Conservation (phyloP, 2,888 invertebrate species). For the Nomada lathburiana region DNA sequence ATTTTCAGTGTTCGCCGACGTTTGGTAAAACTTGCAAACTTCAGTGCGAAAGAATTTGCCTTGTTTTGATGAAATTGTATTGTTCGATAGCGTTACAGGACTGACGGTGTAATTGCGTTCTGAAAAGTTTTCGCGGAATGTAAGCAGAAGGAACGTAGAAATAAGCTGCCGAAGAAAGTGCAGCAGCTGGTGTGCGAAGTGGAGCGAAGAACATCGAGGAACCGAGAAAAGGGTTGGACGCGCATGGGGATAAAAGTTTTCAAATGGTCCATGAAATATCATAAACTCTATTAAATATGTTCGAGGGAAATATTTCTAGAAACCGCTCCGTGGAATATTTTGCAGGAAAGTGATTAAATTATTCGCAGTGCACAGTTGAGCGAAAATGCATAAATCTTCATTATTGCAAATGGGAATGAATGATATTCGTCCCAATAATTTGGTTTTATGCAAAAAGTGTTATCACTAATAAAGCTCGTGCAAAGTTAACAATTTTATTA, state of each 20-base stretch:
- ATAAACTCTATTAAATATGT: conserved; percentile 72
- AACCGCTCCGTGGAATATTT: background rate
- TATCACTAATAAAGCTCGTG: too few relatives aligned
- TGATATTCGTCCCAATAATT: background rate
- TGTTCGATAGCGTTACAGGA: conserved; percentile 22
- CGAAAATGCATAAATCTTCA: background rate
- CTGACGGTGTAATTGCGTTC: conserved; percentile 52
- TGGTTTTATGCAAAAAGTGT: background rate
- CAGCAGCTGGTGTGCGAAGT: conserved; percentile 20
- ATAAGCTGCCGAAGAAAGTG: conserved; percentile 43
- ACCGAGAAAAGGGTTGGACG: conserved; percentile 3
- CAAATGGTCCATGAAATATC: conserved; percentile 62
- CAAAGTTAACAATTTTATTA: too few relatives aligned
- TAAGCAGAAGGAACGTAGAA: conserved; percentile 47
- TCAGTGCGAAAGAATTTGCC: conserved; percentile 21
- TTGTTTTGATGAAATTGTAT: conserved; percentile 35
- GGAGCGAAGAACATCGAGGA: conserved; percentile 25
- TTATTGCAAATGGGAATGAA: background rate
- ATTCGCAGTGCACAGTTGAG: background rate
- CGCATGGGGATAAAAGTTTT: conserved; percentile 10
- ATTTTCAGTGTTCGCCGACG: background rate
- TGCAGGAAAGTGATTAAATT: background rate
- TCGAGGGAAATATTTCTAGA: conserved; percentile 5
- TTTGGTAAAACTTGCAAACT: background rate
- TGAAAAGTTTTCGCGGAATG: conserved; percentile 58